phyloP scores from a whole-genome alignment of 1,140 invertebrate species.

The Drosophila baimaii region DNA sequence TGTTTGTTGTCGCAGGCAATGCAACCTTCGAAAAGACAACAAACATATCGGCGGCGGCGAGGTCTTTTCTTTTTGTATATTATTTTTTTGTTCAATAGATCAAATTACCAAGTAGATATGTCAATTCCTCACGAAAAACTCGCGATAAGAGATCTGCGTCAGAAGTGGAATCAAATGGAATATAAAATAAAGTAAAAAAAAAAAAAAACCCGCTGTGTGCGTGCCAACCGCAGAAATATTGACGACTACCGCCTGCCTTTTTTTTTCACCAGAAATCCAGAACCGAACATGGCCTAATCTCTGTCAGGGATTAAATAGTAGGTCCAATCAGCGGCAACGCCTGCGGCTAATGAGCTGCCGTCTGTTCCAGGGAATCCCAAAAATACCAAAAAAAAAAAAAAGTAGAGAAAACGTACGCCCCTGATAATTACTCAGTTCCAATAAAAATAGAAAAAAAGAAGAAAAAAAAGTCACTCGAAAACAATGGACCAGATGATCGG shows the following conservation, averaged over 20 bases:
- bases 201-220: constrained; percentile 19
- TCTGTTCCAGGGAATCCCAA: constrained; percentile 63
- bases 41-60: constrained; percentile 35
- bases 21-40: constrained; percentile 60
- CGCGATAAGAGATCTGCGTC: constrained; percentile 74
- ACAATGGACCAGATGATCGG: constrained; percentile 57
- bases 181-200: constrained; percentile 16
- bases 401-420: constrained; percentile 43
- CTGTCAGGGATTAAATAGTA: constrained; percentile 55
- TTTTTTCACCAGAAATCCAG: constrained; percentile 64
- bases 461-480: constrained; percentile 64
- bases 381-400: constrained; percentile 15
- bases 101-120: constrained; percentile 77
- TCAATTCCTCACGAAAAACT: constrained; percentile 70
- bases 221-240: constrained; percentile 56
- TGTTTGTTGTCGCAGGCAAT: constrained; percentile 74
- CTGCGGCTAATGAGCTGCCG: constrained; percentile 77
- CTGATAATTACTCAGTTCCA: constrained; percentile 67
- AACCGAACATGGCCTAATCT: constrained; percentile 63
- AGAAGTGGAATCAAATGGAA: constrained; percentile 26
- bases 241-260: constrained; percentile 64
- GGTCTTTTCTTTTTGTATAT: constrained; percentile 23
- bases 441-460: constrained; percentile 52
- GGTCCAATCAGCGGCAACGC: constrained; percentile 81
- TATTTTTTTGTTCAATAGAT: constrained; percentile 56